These are phyloP conservation scores for Apocrypta bakeri DNA, from an alignment of 1,140 invertebrate genomes.

Conservation along the genomic window DNA sequence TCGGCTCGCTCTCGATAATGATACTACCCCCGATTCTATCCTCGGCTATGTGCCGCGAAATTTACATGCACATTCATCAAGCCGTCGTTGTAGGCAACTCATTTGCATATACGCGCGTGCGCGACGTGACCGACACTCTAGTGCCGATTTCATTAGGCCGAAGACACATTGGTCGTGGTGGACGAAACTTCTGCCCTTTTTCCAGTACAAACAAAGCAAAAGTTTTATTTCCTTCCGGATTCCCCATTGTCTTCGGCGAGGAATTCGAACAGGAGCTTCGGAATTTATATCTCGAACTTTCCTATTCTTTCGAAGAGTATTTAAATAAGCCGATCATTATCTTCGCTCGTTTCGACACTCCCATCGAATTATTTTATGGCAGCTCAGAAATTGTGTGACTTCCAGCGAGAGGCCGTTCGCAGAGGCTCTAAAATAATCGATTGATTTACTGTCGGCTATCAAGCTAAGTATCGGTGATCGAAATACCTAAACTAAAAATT, in stretches of 20 bases:
- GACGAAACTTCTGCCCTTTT: background rate
- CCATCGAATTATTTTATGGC: too few species aligned
- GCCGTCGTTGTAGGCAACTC: background rate
- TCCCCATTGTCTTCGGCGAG: too few species aligned
- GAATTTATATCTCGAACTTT: too few species aligned
- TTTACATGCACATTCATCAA: constrained; percentile 9
- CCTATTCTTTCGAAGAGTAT: too few species aligned
- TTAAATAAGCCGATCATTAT: too few species aligned
- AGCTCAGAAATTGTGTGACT: too few species aligned
- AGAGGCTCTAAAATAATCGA: background rate
- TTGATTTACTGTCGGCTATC: background rate
- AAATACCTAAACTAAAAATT: background rate
- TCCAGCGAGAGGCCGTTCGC: background rate
- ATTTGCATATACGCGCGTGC: constrained; percentile 7
- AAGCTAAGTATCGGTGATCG: background rate
- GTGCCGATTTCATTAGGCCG: background rate
- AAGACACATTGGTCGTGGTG: background rate
- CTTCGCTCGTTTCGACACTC: too few species aligned
- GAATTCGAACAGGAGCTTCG: too few species aligned
- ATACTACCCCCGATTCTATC: constrained; percentile 8
- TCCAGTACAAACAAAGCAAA: background rate
- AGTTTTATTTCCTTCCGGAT: background rate
- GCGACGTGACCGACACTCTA: background rate
- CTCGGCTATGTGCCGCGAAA: background rate
- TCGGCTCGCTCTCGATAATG: constrained; percentile 21